Percentiles rank a stretch among this genome's conserved stretches.
Evolutionary conservation across 2,888 invertebrate species (phyloP).

Genomic region (Ochlodes sylvanus): DNA sequence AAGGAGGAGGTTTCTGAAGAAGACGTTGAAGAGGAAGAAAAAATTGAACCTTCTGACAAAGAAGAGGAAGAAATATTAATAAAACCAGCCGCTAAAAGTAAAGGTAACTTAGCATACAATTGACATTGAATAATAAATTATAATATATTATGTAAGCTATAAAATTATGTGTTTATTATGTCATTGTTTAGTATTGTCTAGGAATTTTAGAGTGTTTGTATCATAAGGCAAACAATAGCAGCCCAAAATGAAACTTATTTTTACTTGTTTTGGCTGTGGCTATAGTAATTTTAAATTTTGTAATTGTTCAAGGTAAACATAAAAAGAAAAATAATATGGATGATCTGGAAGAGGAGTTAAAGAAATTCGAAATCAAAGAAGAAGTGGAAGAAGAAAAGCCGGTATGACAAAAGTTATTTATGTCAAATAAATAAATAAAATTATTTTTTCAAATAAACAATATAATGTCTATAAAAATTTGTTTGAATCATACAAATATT

Average conservation of each 20-base stretch:
- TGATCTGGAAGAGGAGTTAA: constrained; percentile 76
- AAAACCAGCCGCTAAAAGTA: constrained; percentile 71
- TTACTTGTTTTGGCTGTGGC: too few relatives aligned
- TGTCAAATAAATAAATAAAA: not conserved
- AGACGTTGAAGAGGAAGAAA: constrained; percentile 75
- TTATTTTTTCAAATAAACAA: not conserved
- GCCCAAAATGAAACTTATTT: too few relatives aligned
- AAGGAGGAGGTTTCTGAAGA: constrained; percentile 37
- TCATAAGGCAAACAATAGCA: too few relatives aligned
- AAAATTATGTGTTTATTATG: too few relatives aligned
- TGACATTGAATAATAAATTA: not conserved
- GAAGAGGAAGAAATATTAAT: constrained; percentile 66
- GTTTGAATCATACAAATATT: too few relatives aligned
- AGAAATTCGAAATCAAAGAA: constrained; percentile 74
- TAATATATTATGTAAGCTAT: too few relatives aligned
- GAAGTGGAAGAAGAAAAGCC: constrained; percentile 60
- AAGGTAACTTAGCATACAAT: constrained; percentile 56
- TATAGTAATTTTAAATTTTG: not conserved
- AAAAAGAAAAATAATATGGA: constrained; percentile 76
- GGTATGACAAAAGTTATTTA: constrained; percentile 46
- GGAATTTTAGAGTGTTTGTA: too few relatives aligned
- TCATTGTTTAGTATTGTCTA: too few relatives aligned
- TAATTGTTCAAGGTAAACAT: constrained; percentile 61
- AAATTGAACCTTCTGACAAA: constrained; percentile 60
- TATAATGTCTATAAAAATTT: too few relatives aligned